phyloP scores from a whole-genome alignment of 2,888 invertebrate species.

The Frankliniella fusca region DNA sequence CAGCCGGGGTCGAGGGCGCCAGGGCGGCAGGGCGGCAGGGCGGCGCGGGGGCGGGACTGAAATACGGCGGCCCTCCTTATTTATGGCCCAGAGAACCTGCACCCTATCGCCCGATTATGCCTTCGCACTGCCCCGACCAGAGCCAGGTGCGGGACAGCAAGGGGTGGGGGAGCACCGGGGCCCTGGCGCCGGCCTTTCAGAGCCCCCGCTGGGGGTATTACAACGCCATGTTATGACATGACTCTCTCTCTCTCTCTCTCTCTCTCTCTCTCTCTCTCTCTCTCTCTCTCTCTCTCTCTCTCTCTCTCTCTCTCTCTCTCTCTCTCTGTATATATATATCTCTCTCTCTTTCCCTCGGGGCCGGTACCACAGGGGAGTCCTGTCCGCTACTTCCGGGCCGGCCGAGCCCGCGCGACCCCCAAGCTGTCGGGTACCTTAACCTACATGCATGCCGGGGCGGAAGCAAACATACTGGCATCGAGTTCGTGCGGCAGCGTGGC shows the following conservation, averaged over 20 bases:
- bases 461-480: background rate
- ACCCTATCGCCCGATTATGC: slow-evolving; percentile 24
- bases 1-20: background rate
- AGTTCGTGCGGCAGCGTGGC: no score
- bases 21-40: background rate
- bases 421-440: no score
- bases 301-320: no score
- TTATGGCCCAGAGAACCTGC: slow-evolving; percentile 15
- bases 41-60: background rate
- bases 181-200: background rate
- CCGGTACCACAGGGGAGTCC: no score
- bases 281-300: no score
- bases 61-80: slow-evolving; percentile 19
- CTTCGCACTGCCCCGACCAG: background rate
- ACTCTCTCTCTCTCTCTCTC: background rate
- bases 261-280: no score
- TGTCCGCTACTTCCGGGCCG: no score
- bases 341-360: no score
- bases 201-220: background rate
- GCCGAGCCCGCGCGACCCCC: no score
- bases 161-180: no score
- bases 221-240: background rate
- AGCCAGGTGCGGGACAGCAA: background rate
- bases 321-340: no score
- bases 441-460: background rate